Conservation (phyloP, 2,113 vertebrate species). For the Paradoxurus hermaphroditus region DNA sequence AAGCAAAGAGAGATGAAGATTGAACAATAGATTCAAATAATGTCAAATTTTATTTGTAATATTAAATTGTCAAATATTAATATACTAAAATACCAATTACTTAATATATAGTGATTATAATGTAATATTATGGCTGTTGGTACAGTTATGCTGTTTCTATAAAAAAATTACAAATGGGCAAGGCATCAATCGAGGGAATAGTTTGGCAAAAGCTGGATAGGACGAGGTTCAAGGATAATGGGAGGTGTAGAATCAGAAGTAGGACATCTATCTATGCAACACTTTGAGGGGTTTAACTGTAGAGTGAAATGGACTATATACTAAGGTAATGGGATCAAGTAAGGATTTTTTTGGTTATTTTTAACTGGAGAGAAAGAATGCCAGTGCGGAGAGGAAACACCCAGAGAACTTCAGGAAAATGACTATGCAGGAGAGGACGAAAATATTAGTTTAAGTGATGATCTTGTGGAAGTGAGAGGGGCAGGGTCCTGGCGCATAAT, state of each 20-base stretch:
- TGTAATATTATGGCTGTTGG: background rate
- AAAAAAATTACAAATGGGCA: background rate
- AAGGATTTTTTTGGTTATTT: background rate
- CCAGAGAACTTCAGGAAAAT: background rate
- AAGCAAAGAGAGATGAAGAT: background rate
- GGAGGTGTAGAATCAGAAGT: background rate
- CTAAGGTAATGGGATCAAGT: background rate
- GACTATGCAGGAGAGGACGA: background rate
- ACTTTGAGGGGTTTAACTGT: background rate
- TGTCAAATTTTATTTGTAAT: background rate
- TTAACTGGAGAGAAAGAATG: background rate
- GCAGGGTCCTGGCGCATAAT: accelerated
- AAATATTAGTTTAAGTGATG: background rate
- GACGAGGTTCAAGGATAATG: background rate
- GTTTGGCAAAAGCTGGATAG: background rate
- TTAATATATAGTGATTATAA: background rate
- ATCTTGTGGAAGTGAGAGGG: background rate
- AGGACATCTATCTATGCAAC: accelerated
- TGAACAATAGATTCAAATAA: background rate
- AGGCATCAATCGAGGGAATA: background rate
- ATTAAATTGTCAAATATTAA: background rate
- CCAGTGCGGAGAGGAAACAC: background rate
- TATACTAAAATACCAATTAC: background rate
- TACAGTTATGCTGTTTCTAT: no score
- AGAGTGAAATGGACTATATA: background rate